Evolutionary conservation across 2,113 vertebrate species (phyloP), one percentile per base, ranked within the genome.

Genomic region (Tapirus terrestris): DNA sequence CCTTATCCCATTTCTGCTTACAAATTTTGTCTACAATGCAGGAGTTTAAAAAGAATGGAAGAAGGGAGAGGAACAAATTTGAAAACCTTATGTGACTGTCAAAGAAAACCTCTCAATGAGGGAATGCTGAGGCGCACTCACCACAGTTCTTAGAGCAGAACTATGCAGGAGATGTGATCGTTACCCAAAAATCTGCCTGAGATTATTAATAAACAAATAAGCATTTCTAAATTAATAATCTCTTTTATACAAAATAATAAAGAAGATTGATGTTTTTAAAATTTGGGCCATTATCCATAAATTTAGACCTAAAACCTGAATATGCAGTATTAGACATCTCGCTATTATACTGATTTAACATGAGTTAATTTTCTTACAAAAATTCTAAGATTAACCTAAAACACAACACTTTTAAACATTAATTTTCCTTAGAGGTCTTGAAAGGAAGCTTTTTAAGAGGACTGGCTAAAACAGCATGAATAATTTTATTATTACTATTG

Each of bases 331-430:
- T 25, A 65, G 80, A 56, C 8, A 92, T 67, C 45, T 84, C 84
- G 25, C 9, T 77, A 56, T 56, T 68, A 53, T 5, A 85, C 25
- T 89, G 51, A 77, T 92, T 82, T 95, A 91, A 89, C 16, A n/a
- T 12, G 2, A 77, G 8, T 70, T 87, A 68, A 82, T 90, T 65
- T 86, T 81, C 67, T 68, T 51, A 80, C 36, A 56, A 75, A 84
- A 75, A 72, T 27, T 53, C 33, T 82, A 84, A 81, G 5, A 82
- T 96, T 94, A 91, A 91, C 45, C 48, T 70, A 43, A 84, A 91
- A 72, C 6, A 73, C 33, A 31, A 39, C 31, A 31, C 43, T 89
- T 93, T 87, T 68, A 95, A 97, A 75, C 25, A n/a, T 75, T 87
- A 63, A 36, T n/a, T 72, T 79, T 65, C 60, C 3, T 82, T 70